A percentile compares a stretch with the other conserved stretches of the same genome.
Conservation (phyloP, 1,140 invertebrate species). For the Saccostrea glomerata region DNA sequence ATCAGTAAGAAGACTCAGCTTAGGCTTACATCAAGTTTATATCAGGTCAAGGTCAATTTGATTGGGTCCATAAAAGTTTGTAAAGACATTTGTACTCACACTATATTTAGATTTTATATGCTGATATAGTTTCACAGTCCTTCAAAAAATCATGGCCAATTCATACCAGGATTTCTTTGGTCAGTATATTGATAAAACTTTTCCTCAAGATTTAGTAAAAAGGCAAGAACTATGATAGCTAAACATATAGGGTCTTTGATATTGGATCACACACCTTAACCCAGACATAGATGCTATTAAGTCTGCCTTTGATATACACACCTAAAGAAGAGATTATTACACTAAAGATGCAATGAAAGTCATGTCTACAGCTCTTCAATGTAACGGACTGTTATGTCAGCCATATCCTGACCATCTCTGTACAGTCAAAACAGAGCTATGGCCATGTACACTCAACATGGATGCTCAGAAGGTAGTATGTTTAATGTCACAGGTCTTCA, state of each 20-base stretch:
- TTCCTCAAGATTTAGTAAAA: background rate
- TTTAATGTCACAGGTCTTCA: background rate
- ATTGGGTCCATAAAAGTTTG: too few relatives aligned
- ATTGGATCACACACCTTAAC: background rate
- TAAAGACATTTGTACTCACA: too few relatives aligned
- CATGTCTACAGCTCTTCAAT: background rate
- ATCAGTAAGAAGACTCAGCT: too few relatives aligned
- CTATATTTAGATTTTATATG: background rate
- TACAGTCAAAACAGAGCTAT: background rate
- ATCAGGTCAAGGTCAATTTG: too few relatives aligned
- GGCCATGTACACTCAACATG: background rate
- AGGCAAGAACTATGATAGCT: background rate
- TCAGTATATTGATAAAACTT: background rate
- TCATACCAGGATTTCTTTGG: background rate
- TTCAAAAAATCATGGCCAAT: background rate
- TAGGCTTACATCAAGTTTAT: too few relatives aligned
- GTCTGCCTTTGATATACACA: background rate
- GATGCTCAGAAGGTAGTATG: background rate
- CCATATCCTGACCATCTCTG: slow-evolving; percentile 8
- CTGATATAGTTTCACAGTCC: background rate
- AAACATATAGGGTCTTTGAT: background rate
- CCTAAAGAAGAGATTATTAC: slow-evolving; percentile 5
- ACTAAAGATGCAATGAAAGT: slow-evolving; percentile 11
- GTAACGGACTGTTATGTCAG: slow-evolving; percentile 19
- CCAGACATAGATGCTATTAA: too few relatives aligned